Conservation (phyloP, 92 coral and sea anemone genomes). For the Palythoa grandiflora region DNA sequence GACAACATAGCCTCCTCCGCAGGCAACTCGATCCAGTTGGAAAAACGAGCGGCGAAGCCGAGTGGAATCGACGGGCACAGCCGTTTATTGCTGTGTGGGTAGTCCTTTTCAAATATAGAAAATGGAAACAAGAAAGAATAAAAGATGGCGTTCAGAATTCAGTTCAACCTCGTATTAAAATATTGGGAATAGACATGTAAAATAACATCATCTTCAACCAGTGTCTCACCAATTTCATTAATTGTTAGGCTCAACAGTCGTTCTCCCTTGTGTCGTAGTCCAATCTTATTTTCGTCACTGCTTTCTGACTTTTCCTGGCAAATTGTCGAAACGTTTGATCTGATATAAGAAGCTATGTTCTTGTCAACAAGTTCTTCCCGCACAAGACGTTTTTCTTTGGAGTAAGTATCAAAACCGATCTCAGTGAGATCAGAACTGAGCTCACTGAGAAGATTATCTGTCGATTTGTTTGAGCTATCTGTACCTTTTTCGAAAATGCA, state of each 20-base stretch:
- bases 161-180: background rate
- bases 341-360: background rate
- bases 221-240: background rate
- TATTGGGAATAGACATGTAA: slow-evolving; percentile 8
- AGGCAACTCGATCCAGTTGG: too few species aligned
- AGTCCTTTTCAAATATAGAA: too few species aligned
- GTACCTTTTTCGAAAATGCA: background rate
- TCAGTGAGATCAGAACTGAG: background rate
- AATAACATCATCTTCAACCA: background rate
- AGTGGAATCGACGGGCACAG: too few species aligned
- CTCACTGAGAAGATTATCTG: background rate
- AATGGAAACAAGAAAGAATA: too few species aligned
- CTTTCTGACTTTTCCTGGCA: background rate
- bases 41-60: too few species aligned
- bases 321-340: background rate
- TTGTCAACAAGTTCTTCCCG: background rate
- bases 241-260: background rate
- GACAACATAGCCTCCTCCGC: too few species aligned
- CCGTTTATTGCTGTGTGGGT: too few species aligned
- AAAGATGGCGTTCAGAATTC: background rate
- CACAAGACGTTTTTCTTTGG: background rate
- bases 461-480: background rate
- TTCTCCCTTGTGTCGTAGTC: background rate
- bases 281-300: background rate
- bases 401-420: background rate